A percentile compares a stretch with the other conserved stretches of the same genome.
These are phyloP conservation scores for Stenodera caucasica DNA, from an alignment of 2,888 invertebrate species.

Conservation along the genomic window DNA sequence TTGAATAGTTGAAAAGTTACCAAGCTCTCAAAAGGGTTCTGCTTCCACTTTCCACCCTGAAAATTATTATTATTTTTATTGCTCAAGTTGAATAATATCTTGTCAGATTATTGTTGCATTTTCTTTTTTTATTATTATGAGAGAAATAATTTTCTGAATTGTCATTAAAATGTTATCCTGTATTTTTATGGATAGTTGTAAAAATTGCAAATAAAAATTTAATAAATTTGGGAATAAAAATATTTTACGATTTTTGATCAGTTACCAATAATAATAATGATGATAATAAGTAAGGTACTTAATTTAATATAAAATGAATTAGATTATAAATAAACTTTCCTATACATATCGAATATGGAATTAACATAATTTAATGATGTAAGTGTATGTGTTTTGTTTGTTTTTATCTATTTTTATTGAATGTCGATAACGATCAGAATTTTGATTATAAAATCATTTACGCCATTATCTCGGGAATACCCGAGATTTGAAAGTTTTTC, in stretches of 20 bases:
- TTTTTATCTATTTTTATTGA: too few species aligned
- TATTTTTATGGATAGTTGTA: neutral
- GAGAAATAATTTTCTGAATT: neutral
- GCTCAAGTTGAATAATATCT: slow-evolving; percentile 4
- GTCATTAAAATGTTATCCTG: neutral
- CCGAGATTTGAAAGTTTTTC: neutral
- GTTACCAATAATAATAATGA: too few species aligned
- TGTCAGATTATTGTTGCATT: neutral
- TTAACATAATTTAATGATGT: too few species aligned
- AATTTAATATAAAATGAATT: too few species aligned
- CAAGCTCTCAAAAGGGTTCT: too few species aligned
- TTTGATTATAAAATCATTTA: neutral
- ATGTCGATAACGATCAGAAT: neutral
- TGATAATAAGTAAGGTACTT: too few species aligned
- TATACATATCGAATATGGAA: too few species aligned
- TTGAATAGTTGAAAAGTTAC: too few species aligned
- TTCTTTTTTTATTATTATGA: neutral
- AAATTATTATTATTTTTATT: neutral
- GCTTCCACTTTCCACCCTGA: too few species aligned
- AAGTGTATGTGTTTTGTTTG: neutral
- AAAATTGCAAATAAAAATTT: neutral
- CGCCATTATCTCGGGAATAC: neutral
- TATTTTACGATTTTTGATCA: too few species aligned
- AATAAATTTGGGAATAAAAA: too few species aligned
- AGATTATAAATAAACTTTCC: too few species aligned